Evolutionary conservation across 2,113 vertebrate species (phyloP), one percentile per base, ranked within the genome.

Genomic region (Propithecus coquereli): DNA sequence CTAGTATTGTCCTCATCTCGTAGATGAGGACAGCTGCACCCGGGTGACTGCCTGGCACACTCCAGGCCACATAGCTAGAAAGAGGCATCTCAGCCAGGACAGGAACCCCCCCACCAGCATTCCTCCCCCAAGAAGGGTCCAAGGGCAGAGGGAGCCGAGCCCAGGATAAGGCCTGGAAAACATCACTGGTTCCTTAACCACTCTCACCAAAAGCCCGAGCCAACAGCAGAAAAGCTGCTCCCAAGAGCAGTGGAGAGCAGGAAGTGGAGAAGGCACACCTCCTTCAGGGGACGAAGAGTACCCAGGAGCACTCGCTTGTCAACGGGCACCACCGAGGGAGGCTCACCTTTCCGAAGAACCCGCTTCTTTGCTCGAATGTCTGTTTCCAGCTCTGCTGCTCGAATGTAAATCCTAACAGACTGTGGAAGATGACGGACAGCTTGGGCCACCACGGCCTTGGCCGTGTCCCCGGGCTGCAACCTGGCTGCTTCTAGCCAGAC

Each of bases 401-500:
- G 98, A 96, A 99, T 99, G 52, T 99, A 99, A 97, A 99, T 99
- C 54, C 99, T 99, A 52, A 99, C 99, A 1, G 99, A 99, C 98
- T 99, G 99, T 0, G 99, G 99, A 59, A 99, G 98, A 97, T 99
- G 99, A 22, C 99, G 99, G 30, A 99, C 99, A 5, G 99, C 99
- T 92, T 99, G 99, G 66, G 99, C 99, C 80, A 99, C 99, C 27
- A 99, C 99, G 0, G 99, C 99, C 97, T 99, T 99, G 70, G 99
- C 99, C 0, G 99, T 99, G 95, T 99, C 99, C 18, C 99, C 99
- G 3, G 99, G 99, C 97, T 99, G 99, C 23, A 99, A 98, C 30
- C 99, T 98, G 74, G 99, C 99, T 65, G 99, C 99, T 98, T 99
- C 99, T 34, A 99, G 96, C 99, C 99, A 99, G 40, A 99, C 99